Evolutionary conservation across 2,888 invertebrate genomes (phyloP), one percentile per base, ranked within the genome.

Genomic region (Buathra laborator): DNA sequence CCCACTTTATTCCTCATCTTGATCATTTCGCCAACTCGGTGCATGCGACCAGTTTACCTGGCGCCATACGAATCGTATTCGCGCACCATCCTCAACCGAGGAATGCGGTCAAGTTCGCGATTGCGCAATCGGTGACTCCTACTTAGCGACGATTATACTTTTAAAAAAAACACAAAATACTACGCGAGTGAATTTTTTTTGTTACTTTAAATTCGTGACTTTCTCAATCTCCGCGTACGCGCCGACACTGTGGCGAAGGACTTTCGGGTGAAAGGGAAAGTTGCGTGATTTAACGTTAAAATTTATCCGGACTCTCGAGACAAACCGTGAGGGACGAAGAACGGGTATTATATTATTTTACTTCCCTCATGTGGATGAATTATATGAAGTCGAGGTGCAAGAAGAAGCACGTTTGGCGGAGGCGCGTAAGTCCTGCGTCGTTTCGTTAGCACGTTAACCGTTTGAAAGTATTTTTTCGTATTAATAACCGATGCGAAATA

Each of bases 331-430:
- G 53, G 19, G 9, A 9, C 16, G 19, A 9, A 3, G 53, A 16
- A 19, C 53, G 2, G 14, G 32, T 24, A 29, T 62, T 29, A 62
- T 14, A 62, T 62, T 51, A 66, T 14, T 64, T 64, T 48, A 94
- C 94, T 94, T 94, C 94, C 10, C 89, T 94, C 43, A 94, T 94
- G 92, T 95, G 95, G 94, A 95, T 94, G 94, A 95, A 94, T 92
- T 95, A 94, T 90, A 93, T 94, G 90, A 94, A 94, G 89, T 92
- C 92, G 89, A 94, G 89, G 75, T 92, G 90, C 51, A 92, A 89
- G 82, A 92, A 92, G 84, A 91, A 91, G 79, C 89, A 90, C 72
- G 85, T 89, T 78, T 91, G 88, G 74, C 91, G 90, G 32, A 88
- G 89, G 81, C 89, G 90, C 71, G 92, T 92, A 89, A 93, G 92